These are phyloP conservation scores for Macheiramphus alcinus DNA, from an alignment of 2,113 vertebrate genomes.

Conservation along the genomic window DNA sequence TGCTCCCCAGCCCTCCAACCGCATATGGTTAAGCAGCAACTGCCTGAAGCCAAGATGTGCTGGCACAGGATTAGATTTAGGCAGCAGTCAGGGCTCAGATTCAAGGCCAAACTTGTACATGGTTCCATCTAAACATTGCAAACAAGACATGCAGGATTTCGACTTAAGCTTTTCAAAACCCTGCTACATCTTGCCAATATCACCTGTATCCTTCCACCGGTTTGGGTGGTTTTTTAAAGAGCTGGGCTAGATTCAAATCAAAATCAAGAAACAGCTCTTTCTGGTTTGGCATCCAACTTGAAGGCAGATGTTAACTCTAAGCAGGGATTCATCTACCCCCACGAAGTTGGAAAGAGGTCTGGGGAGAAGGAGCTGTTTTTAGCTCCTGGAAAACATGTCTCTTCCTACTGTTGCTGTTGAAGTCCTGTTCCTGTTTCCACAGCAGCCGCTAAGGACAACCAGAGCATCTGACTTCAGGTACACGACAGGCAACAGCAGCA, in stretches of 20 bases:
- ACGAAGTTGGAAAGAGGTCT: neutral
- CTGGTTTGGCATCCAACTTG: neutral
- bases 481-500: neutral
- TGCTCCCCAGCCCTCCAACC: neutral
- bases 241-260: neutral
- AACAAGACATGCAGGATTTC: neutral
- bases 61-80: neutral
- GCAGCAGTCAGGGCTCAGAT: neutral
- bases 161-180: neutral
- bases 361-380: neutral
- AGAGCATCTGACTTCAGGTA: neutral
- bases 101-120: neutral
- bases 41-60: neutral
- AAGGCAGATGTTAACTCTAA: slow-evolving; percentile 17
- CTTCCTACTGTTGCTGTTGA: slow-evolving; percentile 7
- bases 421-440: slow-evolving; percentile 35
- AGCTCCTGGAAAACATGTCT: slow-evolving; percentile 30
- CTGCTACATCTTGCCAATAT: neutral
- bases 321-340: slow-evolving; percentile 1
- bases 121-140: neutral
- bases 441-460: neutral
- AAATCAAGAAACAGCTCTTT: neutral
- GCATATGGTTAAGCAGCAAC: accelerated
- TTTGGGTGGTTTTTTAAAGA: neutral
- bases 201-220: neutral